A percentile compares a stretch with the other conserved stretches of the same genome.
Evolutionary conservation across 2,888 invertebrate species (phyloP).

Genomic region (Parapristionchus giblindavisi): DNA sequence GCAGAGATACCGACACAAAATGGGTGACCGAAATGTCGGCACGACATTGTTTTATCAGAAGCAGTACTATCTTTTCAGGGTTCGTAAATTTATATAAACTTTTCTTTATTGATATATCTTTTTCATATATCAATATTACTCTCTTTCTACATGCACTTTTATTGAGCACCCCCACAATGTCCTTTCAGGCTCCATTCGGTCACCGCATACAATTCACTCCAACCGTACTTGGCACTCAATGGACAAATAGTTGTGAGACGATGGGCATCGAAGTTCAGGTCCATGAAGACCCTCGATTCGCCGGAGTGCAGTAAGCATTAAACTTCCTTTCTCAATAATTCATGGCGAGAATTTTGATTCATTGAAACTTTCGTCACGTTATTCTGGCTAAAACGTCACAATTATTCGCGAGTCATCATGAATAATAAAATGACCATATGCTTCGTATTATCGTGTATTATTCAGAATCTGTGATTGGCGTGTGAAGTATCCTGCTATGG

Average conservation of each 20-base stretch:
- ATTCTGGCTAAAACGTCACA: too few species aligned
- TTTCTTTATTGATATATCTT: not conserved
- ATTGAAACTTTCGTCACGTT: not conserved
- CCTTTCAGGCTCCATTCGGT: constrained; percentile 16
- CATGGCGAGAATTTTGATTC: not conserved
- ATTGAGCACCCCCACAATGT: not conserved
- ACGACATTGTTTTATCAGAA: constrained; percentile 2
- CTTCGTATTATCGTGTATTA: not conserved
- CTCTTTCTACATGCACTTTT: not conserved
- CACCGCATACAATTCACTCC: constrained; percentile 12
- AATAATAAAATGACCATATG: too few species aligned
- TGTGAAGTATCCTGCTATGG: not conserved
- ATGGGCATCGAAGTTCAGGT: constrained; percentile 34
- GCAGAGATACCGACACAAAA: not conserved
- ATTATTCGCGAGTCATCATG: too few species aligned
- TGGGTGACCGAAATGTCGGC: constrained; percentile 8
- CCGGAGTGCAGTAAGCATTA: constrained; percentile 20
- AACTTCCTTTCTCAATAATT: not conserved
- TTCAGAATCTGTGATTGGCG: constrained; percentile 31
- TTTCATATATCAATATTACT: too few species aligned
- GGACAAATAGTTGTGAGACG: constrained; percentile 32
- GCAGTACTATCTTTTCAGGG: constrained; percentile 4
- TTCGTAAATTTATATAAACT: not conserved
- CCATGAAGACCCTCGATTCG: not conserved
- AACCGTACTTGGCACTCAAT: constrained; percentile 19